phyloP scores from a whole-genome alignment of 1,140 invertebrate genomes.

The Monomorium pharaonis region DNA sequence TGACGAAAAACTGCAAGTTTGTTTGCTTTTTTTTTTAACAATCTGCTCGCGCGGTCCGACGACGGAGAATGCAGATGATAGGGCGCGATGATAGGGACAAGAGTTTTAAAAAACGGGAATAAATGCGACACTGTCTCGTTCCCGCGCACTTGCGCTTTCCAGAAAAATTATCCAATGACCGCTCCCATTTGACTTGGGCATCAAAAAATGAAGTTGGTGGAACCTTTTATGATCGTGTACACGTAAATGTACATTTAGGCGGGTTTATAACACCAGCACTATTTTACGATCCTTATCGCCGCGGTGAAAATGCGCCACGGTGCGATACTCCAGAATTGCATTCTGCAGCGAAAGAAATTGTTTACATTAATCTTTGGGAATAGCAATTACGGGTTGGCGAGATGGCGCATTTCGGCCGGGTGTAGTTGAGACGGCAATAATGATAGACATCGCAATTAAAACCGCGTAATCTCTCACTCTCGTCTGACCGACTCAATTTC shows the following conservation, averaged over 20 bases:
- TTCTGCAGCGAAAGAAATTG: constrained; percentile 2
- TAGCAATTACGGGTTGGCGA: neutral
- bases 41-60: neutral
- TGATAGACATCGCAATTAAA: constrained; percentile 32
- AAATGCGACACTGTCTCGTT: neutral
- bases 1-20: constrained; percentile 3
- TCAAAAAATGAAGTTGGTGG: constrained; percentile 6
- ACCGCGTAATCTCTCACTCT: constrained; percentile 32
- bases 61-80: neutral
- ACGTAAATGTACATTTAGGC: neutral
- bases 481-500: constrained; percentile 12
- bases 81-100: neutral
- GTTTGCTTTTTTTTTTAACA: constrained; percentile 23
- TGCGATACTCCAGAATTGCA: neutral
- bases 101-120: neutral
- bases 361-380: constrained; percentile 32
- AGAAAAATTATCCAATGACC: neutral
- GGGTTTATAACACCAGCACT: constrained; percentile 6
- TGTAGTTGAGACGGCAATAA: neutral
- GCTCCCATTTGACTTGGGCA: neutral
- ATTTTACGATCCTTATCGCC: constrained; percentile 23
- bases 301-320: neutral
- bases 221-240: constrained; percentile 6
- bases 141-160: neutral
- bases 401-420: neutral